Percentiles rank a stretch among this genome's conserved stretches.
Conservation (phyloP, 2,797 vertebrate genomes). For the Lagocephalus sceleratus region DNA sequence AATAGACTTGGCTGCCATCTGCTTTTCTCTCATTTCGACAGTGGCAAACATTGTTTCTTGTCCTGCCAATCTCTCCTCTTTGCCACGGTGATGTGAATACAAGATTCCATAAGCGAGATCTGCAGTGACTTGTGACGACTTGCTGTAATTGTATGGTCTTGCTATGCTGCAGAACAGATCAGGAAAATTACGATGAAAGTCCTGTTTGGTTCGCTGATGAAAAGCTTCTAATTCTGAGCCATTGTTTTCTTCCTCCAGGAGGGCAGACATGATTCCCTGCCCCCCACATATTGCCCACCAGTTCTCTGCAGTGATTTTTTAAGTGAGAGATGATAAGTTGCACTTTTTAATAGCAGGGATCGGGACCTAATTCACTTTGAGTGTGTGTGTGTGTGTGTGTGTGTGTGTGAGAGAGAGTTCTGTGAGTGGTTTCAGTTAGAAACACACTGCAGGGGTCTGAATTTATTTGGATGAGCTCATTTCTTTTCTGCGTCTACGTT, state of each 20-base stretch:
- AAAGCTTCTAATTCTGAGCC: constrained; percentile 5
- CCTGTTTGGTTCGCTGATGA: neutral
- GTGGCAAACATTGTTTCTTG: neutral
- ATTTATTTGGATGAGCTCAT: constrained; percentile 38
- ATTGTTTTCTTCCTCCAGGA: constrained; percentile 31
- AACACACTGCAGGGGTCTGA: constrained; percentile 30
- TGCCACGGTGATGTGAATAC: neutral
- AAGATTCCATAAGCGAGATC: constrained; percentile 2
- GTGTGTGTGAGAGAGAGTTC: constrained; percentile 18
- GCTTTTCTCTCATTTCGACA: neutral
- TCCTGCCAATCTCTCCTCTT: neutral
- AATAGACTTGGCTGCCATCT: neutral
- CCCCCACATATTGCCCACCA: constrained; percentile 1
- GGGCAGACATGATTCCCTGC: constrained; percentile 3
- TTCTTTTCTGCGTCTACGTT: constrained; percentile 31
- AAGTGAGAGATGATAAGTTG: constrained; percentile 26
- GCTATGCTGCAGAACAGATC: neutral
- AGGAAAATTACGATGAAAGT: constrained; percentile 9
- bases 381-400: constrained; percentile 23
- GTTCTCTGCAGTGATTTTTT: constrained; percentile 22
- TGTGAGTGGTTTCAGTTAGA: constrained; percentile 20
- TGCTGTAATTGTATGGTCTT: neutral
- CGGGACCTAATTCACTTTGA: constrained; percentile 17
- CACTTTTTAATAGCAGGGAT: constrained; percentile 29
- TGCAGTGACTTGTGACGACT: neutral